phyloP scores from a whole-genome alignment of 1,140 invertebrate species.

The Papilio glaucus region DNA sequence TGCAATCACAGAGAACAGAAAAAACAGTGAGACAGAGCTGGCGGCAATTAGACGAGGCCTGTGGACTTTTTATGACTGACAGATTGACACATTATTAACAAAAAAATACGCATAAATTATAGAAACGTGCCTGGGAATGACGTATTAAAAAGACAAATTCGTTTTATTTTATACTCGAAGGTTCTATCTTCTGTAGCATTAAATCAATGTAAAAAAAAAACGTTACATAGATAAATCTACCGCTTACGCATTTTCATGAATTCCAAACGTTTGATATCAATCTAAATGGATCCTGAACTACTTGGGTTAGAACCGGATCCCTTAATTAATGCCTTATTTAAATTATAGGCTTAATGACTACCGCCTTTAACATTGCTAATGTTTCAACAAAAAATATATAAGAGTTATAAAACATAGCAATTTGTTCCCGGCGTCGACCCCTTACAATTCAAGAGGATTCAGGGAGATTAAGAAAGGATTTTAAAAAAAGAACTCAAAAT shows the following conservation, averaged over 20 bases:
- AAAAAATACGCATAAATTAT: neutral
- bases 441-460: too few species aligned
- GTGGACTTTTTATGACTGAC: neutral
- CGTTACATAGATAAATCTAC: neutral
- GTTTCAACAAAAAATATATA: neutral
- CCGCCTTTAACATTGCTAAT: neutral
- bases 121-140: neutral
- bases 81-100: neutral
- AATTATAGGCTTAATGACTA: neutral
- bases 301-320: neutral
- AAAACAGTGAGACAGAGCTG: too few species aligned
- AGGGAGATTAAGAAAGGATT: too few species aligned
- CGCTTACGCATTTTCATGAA: neutral
- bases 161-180: neutral
- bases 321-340: neutral
- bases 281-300: neutral
- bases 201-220: constrained; percentile 23
- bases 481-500: too few species aligned
- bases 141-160: neutral
- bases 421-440: too few species aligned
- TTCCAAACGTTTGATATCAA: neutral
- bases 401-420: neutral
- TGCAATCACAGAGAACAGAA: too few species aligned
- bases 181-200: constrained; percentile 2
- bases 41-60: too few species aligned